phyloP scores from a whole-genome alignment of 2,888 invertebrate genomes.

The Campoplex capitator region DNA sequence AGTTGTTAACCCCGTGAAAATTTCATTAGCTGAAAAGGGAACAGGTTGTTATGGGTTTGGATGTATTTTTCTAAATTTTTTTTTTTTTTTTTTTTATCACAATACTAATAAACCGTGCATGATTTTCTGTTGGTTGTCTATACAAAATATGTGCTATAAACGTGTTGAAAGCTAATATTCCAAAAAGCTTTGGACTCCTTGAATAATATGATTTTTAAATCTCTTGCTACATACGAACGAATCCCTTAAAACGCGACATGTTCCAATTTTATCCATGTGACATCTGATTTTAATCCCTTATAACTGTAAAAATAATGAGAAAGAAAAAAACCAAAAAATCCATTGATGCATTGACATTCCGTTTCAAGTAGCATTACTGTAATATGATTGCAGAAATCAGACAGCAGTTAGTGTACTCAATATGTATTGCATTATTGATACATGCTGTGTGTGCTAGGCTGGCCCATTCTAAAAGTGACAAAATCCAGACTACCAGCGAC shows the following conservation, averaged over 20 bases:
- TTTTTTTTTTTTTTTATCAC: constrained; percentile 19
- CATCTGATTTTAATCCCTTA: constrained; percentile 15
- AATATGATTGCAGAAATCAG: constrained; percentile 81
- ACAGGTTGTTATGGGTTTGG: constrained; percentile 35
- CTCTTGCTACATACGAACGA: not conserved
- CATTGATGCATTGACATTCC: constrained; percentile 45
- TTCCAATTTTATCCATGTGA: not conserved
- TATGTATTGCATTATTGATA: constrained; percentile 77
- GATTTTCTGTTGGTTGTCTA: constrained; percentile 52
- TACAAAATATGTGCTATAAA: constrained; percentile 23
- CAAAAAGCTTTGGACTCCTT: not conserved
- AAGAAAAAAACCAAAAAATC: constrained; percentile 30
- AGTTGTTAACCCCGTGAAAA: constrained; percentile 49
- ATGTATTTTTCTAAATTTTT: constrained; percentile 22
- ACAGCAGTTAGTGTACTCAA: constrained; percentile 79
- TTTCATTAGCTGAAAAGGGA: constrained; percentile 46
- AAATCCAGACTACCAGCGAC: constrained; percentile 76
- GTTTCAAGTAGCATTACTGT: constrained; percentile 72
- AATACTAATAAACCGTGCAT: constrained; percentile 62
- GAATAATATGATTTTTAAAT: not conserved
- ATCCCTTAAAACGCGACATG: not conserved
- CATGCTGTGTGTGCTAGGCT: constrained; percentile 77
- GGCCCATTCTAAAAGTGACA: constrained; percentile 76
- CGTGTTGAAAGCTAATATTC: constrained; percentile 1
- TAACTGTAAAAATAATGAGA: constrained; percentile 13